A percentile compares a stretch with the other conserved stretches of the same genome.
Evolutionary conservation across 30 jellyfish, hydroid and myxozoan genomes (phyloP).

Genomic region (Aurelia coerulea): DNA sequence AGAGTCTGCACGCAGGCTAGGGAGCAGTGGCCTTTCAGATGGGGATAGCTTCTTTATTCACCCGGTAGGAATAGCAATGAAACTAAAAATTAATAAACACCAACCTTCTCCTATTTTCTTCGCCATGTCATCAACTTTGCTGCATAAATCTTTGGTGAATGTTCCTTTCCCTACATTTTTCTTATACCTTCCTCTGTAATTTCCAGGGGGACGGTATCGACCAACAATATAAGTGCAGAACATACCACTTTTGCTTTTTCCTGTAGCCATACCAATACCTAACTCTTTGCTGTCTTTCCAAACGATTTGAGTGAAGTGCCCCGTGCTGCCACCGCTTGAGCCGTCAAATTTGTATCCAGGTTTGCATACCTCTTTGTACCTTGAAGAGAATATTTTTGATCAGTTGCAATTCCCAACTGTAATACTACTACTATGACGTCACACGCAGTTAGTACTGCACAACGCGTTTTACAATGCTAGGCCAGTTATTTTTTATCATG

Average conservation of each 20-base stretch:
- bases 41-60: too few relatives aligned
- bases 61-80: too few relatives aligned
- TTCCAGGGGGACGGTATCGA: conserved; percentile 69
- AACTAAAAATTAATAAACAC: background rate
- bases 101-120: conserved; percentile 10
- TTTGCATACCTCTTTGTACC: conserved; percentile 93
- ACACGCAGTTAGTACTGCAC: too few relatives aligned
- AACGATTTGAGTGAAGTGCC: conserved; percentile 76
- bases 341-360: conserved; percentile 55
- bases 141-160: conserved; percentile 22
- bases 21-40: too few relatives aligned
- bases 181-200: conserved; percentile 29
- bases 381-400: background rate
- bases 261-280: conserved; percentile 80
- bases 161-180: conserved; percentile 67
- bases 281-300: conserved; percentile 70
- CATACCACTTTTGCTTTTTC: conserved; percentile 30
- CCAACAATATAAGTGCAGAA: conserved; percentile 83
- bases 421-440: too few relatives aligned
- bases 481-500: too few relatives aligned
- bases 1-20: too few relatives aligned
- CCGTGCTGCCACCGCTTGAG: conserved; percentile 32
- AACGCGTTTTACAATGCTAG: too few relatives aligned
- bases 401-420: too few relatives aligned
- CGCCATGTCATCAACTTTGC: conserved; percentile 19